phyloP scores from a whole-genome alignment of 2,113 vertebrate genomes.

The Notothenia coriiceps region DNA sequence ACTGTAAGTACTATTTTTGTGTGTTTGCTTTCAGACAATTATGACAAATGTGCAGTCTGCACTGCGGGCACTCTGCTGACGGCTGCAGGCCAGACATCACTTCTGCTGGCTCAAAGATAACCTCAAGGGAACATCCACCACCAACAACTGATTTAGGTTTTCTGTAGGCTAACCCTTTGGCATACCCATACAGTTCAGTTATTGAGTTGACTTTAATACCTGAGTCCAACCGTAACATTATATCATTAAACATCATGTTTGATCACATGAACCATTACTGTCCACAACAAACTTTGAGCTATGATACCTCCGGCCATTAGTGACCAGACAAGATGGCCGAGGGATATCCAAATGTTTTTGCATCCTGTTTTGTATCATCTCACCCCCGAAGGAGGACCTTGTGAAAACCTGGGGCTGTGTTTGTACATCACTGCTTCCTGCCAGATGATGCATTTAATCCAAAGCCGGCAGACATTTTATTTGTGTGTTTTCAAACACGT shows the following conservation, averaged over 20 bases:
- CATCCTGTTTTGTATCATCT: neutral
- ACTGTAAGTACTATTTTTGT: slow-evolving; percentile 64
- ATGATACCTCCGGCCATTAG: slow-evolving; percentile 36
- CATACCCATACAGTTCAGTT: slow-evolving; percentile 37
- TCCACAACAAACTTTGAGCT: slow-evolving; percentile 48
- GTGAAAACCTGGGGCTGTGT: neutral
- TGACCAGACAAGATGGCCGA: slow-evolving; percentile 23
- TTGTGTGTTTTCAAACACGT: neutral
- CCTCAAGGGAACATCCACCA: slow-evolving; percentile 51
- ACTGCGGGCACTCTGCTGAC: slow-evolving; percentile 45
- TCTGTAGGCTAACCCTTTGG: slow-evolving; percentile 47
- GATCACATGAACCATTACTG: slow-evolving; percentile 44
- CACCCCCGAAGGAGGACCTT: neutral
- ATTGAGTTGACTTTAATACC: neutral
- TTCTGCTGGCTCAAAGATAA: slow-evolving; percentile 64
- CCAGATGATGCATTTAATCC: slow-evolving; percentile 9
- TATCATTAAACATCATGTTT: slow-evolving; percentile 36
- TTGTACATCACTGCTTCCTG: neutral
- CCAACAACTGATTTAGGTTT: slow-evolving; percentile 44
- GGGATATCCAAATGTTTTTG: slow-evolving; percentile 34
- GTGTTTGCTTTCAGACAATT: slow-evolving; percentile 61
- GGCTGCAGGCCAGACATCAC: slow-evolving; percentile 53
- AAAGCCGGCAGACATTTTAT: neutral
- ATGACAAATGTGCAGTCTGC: slow-evolving; percentile 68
- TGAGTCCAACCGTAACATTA: slow-evolving; percentile 33